These are phyloP conservation scores for Chironomus riparius DNA, from an alignment of 2,888 invertebrate species.

Conservation along the genomic window DNA sequence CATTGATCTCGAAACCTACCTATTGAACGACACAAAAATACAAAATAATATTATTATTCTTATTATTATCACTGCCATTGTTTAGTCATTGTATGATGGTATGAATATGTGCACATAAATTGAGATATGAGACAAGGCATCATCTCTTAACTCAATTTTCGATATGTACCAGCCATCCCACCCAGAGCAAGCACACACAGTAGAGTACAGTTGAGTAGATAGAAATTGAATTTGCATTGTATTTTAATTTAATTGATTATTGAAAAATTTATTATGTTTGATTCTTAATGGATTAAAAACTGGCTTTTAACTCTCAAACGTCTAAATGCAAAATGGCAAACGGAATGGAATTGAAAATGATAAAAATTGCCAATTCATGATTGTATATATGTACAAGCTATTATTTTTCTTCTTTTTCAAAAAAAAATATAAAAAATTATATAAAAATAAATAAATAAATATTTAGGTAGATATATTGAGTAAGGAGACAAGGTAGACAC, in stretches of 20 bases:
- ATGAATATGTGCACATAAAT: no score
- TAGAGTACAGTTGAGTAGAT: no score
- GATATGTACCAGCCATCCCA: background rate
- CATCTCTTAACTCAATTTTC: constrained; percentile 21
- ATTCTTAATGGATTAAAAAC: background rate
- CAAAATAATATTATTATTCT: background rate
- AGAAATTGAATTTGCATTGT: constrained; percentile 17
- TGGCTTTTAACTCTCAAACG: constrained; percentile 6
- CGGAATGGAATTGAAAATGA: background rate
- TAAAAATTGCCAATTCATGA: constrained; percentile 9
- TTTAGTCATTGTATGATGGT: background rate
- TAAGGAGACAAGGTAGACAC: background rate
- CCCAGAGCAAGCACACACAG: no score
- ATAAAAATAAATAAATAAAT: no score
- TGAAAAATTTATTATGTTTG: constrained; percentile 8
- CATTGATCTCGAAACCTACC: constrained; percentile 14
- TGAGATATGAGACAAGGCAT: background rate
- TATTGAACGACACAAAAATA: background rate
- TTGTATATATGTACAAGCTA: no score
- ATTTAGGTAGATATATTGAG: no score
- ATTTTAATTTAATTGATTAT: constrained; percentile 23
- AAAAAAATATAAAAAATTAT: no score
- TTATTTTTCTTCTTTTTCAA: no score
- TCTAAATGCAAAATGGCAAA: constrained; percentile 3
- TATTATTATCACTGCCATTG: background rate